phyloP scores from a whole-genome alignment of 2,888 invertebrate genomes.

The Sisyra nigra region DNA sequence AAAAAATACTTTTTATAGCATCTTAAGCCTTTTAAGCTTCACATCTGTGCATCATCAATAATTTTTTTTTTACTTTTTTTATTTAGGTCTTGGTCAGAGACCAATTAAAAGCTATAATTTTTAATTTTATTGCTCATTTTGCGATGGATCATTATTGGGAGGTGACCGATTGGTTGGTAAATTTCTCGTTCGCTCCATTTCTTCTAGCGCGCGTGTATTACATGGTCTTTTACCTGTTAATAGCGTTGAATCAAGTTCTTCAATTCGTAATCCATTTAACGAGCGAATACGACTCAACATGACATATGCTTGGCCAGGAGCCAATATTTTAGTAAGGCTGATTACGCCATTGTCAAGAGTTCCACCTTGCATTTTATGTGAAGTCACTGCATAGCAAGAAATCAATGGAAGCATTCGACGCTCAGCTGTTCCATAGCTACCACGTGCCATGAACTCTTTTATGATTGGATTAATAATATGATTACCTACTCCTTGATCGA shows the following conservation, averaged over 20 bases:
- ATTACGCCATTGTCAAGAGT: conserved; percentile 15
- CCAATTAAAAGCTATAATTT: too few species aligned
- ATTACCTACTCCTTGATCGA: too few species aligned
- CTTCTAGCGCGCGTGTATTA: conserved; percentile 9
- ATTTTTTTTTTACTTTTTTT: too few species aligned
- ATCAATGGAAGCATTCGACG: conserved; percentile 13
- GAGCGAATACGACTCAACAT: conserved; percentile 16
- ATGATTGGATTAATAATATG: too few species aligned
- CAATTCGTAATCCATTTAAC: conserved; percentile 14
- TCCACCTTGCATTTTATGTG: conserved; percentile 14
- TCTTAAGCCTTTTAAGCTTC: too few species aligned
- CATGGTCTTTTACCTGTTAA: conserved; percentile 12
- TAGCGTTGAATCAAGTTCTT: conserved; percentile 15
- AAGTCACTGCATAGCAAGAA: conserved; percentile 14
- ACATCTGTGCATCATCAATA: too few species aligned
- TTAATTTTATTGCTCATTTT: too few species aligned
- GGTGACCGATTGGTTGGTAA: too few species aligned
- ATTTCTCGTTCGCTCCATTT: conserved; percentile 11
- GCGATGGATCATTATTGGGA: too few species aligned
- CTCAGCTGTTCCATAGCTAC: conserved; percentile 14
- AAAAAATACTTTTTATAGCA: too few species aligned
- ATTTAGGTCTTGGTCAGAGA: too few species aligned
- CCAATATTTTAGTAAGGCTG: conserved; percentile 15
- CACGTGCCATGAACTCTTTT: too few species aligned
- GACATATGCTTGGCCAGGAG: conserved; percentile 17